Percentiles rank a stretch among this genome's conserved stretches.
phyloP scores from a whole-genome alignment of 2,797 vertebrate species.

The Somateria mollissima region DNA sequence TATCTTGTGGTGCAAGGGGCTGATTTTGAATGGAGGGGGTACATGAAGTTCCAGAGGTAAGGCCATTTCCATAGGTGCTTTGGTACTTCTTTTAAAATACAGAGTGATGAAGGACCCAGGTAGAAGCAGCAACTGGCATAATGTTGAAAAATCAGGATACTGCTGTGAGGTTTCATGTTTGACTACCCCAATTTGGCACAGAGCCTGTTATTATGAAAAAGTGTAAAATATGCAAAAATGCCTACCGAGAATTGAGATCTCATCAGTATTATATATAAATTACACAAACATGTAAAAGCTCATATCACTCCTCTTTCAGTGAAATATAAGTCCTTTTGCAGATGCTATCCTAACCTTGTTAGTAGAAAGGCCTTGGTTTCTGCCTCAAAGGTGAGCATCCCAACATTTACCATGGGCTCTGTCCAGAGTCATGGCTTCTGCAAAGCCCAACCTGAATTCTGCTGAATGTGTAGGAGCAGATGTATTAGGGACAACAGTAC shows the following conservation, averaged over 20 bases:
- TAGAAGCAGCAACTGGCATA: background rate
- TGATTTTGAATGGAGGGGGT: background rate
- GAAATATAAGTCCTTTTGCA: background rate
- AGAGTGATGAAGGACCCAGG: background rate
- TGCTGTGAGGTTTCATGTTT: background rate
- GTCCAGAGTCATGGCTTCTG: fast-evolving
- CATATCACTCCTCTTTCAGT: background rate
- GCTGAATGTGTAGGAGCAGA: background rate
- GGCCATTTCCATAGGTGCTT: background rate
- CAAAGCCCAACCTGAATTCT: background rate
- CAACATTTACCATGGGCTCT: fast-evolving
- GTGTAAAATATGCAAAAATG: background rate
- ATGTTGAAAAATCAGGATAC: background rate
- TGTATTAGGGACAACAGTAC: background rate
- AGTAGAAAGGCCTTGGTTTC: background rate
- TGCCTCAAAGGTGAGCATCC: background rate
- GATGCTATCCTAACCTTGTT: background rate
- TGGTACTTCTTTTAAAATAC: background rate
- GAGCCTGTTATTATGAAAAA: background rate
- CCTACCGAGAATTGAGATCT: background rate
- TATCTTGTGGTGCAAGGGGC: background rate
- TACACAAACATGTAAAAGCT: background rate
- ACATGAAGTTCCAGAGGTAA: background rate
- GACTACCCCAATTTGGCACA: background rate
- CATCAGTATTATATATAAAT: background rate